A percentile compares a stretch with the other conserved stretches of the same genome.
phyloP scores from a whole-genome alignment of 2,888 invertebrate species.

The Idaea biselata region DNA sequence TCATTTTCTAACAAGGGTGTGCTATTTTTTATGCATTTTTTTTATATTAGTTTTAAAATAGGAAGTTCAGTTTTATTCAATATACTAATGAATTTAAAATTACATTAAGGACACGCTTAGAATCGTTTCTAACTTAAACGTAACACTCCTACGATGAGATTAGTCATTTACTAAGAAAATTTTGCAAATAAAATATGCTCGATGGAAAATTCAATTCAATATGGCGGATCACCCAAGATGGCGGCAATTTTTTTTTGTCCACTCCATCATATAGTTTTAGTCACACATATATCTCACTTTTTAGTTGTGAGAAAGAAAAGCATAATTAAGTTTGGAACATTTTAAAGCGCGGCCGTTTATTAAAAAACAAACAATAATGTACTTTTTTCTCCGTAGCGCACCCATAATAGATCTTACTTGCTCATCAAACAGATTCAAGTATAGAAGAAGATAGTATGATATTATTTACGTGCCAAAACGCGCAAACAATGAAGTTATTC shows the following conservation, averaged over 20 bases:
- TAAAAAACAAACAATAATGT: background rate
- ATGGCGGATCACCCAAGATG: too few relatives aligned
- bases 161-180: too few relatives aligned
- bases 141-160: background rate
- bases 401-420: constrained; percentile 70
- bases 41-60: constrained; percentile 3
- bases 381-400: constrained; percentile 73
- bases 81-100: background rate
- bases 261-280: too few relatives aligned
- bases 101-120: background rate
- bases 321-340: background rate
- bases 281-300: too few relatives aligned
- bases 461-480: constrained; percentile 22
- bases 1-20: constrained; percentile 56
- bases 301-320: too few relatives aligned
- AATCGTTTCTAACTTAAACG: background rate
- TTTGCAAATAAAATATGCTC: too few relatives aligned
- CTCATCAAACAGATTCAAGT: constrained; percentile 72
- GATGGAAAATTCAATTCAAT: too few relatives aligned
- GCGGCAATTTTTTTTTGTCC: constrained; percentile 10
- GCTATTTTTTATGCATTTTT: constrained; percentile 41
- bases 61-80: background rate
- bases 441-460: constrained; percentile 61
- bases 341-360: background rate
- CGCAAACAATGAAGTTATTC: constrained; percentile 30